Evolutionary conservation across 2,113 vertebrate species (phyloP).

Genomic region (chimpanzee (Pan troglodytes)): DNA sequence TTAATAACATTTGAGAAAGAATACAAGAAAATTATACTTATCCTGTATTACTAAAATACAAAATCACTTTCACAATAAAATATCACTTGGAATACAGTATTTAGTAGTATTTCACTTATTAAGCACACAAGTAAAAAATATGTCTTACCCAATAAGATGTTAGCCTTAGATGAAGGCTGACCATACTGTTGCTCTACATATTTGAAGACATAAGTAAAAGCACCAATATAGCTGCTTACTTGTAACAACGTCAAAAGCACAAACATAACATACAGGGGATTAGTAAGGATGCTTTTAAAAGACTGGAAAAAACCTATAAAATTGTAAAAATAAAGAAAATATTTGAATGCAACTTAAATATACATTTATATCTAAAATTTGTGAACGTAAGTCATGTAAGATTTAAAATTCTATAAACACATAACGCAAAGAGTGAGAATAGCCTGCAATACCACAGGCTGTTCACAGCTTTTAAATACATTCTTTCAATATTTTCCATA

Average conservation of each 20-base stretch:
- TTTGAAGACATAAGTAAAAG: slow-evolving; percentile 91
- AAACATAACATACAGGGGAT: slow-evolving; percentile 85
- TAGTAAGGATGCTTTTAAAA: slow-evolving; percentile 89
- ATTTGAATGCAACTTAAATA: not conserved
- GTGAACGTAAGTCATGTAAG: not conserved
- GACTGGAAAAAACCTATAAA: slow-evolving; percentile 88
- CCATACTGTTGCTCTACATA: slow-evolving; percentile 96
- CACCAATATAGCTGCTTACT: slow-evolving; percentile 87
- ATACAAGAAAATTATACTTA: not conserved
- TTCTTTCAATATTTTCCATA: not conserved
- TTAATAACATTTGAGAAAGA: not conserved
- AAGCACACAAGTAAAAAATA: not conserved
- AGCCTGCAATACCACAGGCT: not conserved
- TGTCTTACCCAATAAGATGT: slow-evolving; percentile 91
- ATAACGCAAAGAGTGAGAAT: not conserved
- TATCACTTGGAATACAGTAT: not conserved
- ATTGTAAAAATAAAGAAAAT: slow-evolving; percentile 33
- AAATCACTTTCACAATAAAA: not conserved
- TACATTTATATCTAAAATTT: not conserved
- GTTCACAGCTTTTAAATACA: not conserved
- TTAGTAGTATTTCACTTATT: fast-evolving
- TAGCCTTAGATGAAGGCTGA: slow-evolving; percentile 88
- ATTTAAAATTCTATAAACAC: not conserved
- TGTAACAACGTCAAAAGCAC: slow-evolving; percentile 84
- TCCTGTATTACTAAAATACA: not conserved